Base-by-base conservation (phyloP, 2,113 vertebrate species). In the Eurypyga helias region DNA sequence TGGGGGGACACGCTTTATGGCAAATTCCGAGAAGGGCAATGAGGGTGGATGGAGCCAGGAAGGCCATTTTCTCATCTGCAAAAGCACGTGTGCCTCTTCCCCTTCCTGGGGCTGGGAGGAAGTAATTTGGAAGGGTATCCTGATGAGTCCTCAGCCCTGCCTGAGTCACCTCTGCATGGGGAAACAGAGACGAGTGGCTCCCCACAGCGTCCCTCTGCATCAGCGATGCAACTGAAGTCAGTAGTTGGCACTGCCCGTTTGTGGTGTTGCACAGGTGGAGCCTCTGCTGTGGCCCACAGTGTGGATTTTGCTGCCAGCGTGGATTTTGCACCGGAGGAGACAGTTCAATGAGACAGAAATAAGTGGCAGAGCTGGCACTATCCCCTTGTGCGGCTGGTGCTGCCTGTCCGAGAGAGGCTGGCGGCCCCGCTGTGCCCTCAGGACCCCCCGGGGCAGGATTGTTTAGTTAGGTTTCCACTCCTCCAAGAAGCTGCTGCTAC, bases 1-100 rank as follows among this genome's bases (percentile, higher is more conserved):
- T 3, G 2, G 23, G 12, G 23, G 7, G 10, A 12, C 0, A 8
- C 29, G 4, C 1, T 57, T 52, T 24, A 16, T 1, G 1, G 10
- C 8, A 61, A 49, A 26, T 52, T 85, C 80, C 61, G 29, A 70
- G 60, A 49, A 61, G 7, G 20, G 24, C 11, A 36, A 5, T 15
- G 43, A 61, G 11, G 12, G 25, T 9, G 13, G 13, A 36, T 45
- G n/a, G 33, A 66, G 29, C 54, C 0, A 0, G 18, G 28, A 79
- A 20, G 28, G 21, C 21, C 7, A 2, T 60, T 48, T 83, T 76
- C 43, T 58, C 10, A 54, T 10, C n/a, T 0, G 0, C 45, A 21
- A 83, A 72, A 49, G 0, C 8, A 5, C 1, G 0, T 24, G 13
- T 36, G 36, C 4, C 9, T 67, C 38, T 49, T 80, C 8, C 10